Evolutionary conservation across 1,140 invertebrate species (phyloP), one percentile per base, ranked within the genome.

Genomic region (Trissolcus basalis): DNA sequence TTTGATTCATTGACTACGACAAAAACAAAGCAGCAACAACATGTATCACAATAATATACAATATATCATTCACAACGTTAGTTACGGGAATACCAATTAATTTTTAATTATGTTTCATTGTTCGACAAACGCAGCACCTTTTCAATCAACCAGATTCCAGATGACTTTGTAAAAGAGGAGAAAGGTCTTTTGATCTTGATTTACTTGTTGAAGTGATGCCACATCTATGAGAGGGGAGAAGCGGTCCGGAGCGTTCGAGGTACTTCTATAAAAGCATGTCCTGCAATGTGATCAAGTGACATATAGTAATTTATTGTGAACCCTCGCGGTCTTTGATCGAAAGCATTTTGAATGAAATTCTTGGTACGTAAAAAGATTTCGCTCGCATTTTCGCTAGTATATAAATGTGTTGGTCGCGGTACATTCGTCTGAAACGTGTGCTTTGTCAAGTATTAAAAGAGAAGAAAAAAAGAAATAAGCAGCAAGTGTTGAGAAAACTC

Each of bases 211-310:
- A n/a, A 48, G n/a, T 13, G 45, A 13, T 33, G 58, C 13, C 16
- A 12, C 39, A 53, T 50, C 43, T 35, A 49, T 16, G 19, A 39
- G 74, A 72, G 63, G 67, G 75, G 69, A 51, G 14, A 49, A 51
- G 43, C 58, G 51, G 27, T 67, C 47, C 19, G 19, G 6, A 73
- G 56, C 60, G 51, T 60, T 9, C 32, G 54, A 61, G 19, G 36
- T 60, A 65, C 32, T 53, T 74, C 81, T 84, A 85, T 84, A 85
- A 80, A 85, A 84, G 79, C 73, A 56, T 51, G 77, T 72, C 36
- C 58, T 41, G 49, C 55, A 13, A 39, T 14, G 16, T 43, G 76
- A 80, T 78, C 47, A 49, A 48, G 51, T 43, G 39, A 65, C 70
- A 63, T 55, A 56, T 56, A 82, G 55, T 73, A 56, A 68, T 75